These are phyloP conservation scores for Schmidtea mediterranea DNA, from an alignment of 1,140 invertebrate species.

Conservation along the genomic window DNA sequence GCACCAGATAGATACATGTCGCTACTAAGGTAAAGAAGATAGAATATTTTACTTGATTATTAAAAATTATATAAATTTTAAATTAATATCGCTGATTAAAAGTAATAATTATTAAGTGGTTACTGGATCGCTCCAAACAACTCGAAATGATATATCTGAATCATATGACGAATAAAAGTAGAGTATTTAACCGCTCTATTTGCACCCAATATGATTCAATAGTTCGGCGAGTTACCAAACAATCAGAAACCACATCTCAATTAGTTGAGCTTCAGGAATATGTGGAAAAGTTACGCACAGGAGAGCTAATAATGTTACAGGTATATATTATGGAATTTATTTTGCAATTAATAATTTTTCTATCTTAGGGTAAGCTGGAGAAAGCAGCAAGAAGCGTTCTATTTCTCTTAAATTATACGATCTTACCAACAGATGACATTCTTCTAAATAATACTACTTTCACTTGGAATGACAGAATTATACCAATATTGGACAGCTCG, in stretches of 20 bases:
- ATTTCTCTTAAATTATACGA: constrained; percentile 48
- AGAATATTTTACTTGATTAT: constrained; percentile 8
- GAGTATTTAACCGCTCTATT: constrained; percentile 20
- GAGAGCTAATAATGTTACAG: constrained; percentile 18
- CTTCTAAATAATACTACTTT: constrained; percentile 50
- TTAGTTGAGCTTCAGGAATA: constrained; percentile 56
- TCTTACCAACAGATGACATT: constrained; percentile 43
- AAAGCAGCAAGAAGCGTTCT: constrained; percentile 33
- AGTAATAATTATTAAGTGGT: no score
- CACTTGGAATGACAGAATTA: constrained; percentile 60
- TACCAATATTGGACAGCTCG: constrained; percentile 49
- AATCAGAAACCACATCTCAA: constrained; percentile 52
- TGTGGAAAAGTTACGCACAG: constrained; percentile 31
- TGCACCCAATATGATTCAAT: constrained; percentile 46
- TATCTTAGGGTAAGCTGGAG: constrained; percentile 37
- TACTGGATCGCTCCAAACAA: constrained; percentile 15
- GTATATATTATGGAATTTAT: constrained; percentile 23
- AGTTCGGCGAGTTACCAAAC: constrained; percentile 47
- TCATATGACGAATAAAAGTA: constrained; percentile 17
- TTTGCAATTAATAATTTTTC: constrained; percentile 29
- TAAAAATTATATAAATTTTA: no score
- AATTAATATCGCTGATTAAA: no score
- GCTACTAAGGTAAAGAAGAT: no score
- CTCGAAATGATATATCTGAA: constrained; percentile 16
- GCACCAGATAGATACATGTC: no score